Evolutionary conservation across 2,888 invertebrate genomes (phyloP), one percentile per base, ranked within the genome.

Genomic region (Ferrisia virgata): DNA sequence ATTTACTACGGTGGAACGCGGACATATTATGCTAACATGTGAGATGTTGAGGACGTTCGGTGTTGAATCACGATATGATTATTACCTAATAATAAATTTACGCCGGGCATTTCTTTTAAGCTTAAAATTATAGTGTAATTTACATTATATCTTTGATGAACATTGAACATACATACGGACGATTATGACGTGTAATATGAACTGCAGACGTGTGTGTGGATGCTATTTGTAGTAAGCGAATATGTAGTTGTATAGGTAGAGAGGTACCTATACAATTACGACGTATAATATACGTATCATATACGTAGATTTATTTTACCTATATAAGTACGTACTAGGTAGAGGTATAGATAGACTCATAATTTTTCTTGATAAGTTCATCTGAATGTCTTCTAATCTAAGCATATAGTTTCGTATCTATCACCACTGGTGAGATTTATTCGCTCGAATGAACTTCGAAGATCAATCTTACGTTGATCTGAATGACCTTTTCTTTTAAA

Each of bases 1-100:
- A 64, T 64, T 13, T 28, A 64, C 11, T 1, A 3, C 2, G 43
- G 11, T 13, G 11, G 58, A 64, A 64, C 58, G 31, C 72, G 72
- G 72, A 72, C 31, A 15, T 72, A 13, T n/a, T n/a, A n/a, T n/a
- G n/a, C n/a, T n/a, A n/a, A n/a, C n/a, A n/a, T n/a, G 36, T 15
- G 72, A n/a, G 33, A 31, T 33, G 72, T 31, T 33, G 72, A 72
- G 72, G 72, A 72, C 72, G 72, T 72, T 72, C 33, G 72, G 72
- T 33, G 72, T 72, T 72, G 33, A 72, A 72, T 72, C 72, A 72
- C 72, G 72, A 72, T 72, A 72, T 36, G 33, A 72, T 72, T 72
- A 72, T 72, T 72, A 36, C 33, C n/a, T 72, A 72, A 72, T 72
- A 33, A 72, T 72, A 72, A 72, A 72, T 72, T 72, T 33, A 72